Conservation (phyloP, 2,113 vertebrate species). For the Carettochelys insculpta region DNA sequence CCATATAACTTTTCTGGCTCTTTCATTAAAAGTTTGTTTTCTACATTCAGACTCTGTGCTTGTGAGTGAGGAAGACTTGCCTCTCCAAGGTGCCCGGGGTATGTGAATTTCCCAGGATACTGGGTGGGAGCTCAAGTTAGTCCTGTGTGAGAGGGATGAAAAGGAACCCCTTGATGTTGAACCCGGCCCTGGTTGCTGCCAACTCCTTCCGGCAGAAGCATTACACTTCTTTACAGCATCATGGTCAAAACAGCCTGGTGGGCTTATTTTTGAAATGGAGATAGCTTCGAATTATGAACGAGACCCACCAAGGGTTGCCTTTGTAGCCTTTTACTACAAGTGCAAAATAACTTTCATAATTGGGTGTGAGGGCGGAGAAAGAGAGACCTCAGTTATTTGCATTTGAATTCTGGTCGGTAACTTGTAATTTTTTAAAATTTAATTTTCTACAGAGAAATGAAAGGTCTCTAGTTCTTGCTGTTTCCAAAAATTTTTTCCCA, state of each 20-base stretch:
- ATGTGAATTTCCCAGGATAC: too few species aligned
- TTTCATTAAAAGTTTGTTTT: too few species aligned
- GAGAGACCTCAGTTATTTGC: conserved; percentile 41
- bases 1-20: too few species aligned
- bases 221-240: conserved; percentile 15
- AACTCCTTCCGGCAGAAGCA: too few species aligned
- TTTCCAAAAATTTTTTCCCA: conserved; percentile 40
- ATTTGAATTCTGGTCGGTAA: conserved; percentile 57
- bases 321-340: conserved; percentile 25
- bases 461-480: conserved; percentile 28
- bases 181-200: too few species aligned
- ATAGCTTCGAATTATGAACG: conserved; percentile 39
- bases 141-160: too few species aligned
- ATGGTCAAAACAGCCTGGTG: conserved; percentile 9
- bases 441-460: conserved; percentile 37
- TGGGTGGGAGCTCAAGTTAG: too few species aligned
- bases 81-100: too few species aligned
- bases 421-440: conserved; percentile 54
- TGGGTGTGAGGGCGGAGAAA: not conserved
- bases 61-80: too few species aligned
- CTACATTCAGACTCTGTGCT: too few species aligned
- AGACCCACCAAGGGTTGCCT: conserved; percentile 35
- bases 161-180: too few species aligned
- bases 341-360: conserved; percentile 43
- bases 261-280: conserved; percentile 53